Evolutionary conservation across 2,888 invertebrate species (phyloP).

Genomic region (Anoplius nigerrimus): DNA sequence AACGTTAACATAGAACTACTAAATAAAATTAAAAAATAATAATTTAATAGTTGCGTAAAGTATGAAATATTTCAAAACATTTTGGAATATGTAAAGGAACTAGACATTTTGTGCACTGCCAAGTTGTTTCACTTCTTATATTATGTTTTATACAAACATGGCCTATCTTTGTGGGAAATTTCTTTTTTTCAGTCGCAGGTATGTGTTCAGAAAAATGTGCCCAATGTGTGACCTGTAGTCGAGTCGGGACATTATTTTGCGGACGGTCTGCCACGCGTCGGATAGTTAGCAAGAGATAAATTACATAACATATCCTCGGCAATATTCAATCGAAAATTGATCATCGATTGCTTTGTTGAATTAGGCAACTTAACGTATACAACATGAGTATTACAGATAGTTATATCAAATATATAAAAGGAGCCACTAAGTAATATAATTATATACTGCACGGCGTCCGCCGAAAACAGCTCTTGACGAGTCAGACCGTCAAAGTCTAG

Average conservation of each 20-base stretch:
- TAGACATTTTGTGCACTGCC: conserved; percentile 4
- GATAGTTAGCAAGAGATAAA: conserved; percentile 22
- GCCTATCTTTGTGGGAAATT: conserved; percentile 16
- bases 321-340: conserved; percentile 32
- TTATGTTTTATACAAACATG: conserved; percentile 18
- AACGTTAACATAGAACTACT: too few species aligned
- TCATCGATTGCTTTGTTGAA: conserved; percentile 27
- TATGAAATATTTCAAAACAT: not conserved
- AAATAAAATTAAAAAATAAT: not conserved
- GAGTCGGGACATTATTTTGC: too few species aligned
- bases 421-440: too few species aligned
- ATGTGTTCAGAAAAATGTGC: conserved; percentile 35
- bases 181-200: conserved; percentile 29
- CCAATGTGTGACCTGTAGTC: not conserved
- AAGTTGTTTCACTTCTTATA: conserved; percentile 20
- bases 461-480: too few species aligned
- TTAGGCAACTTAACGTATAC: conserved; percentile 5
- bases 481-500: too few species aligned
- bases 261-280: conserved; percentile 23
- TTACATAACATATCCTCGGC: conserved; percentile 33
- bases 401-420: conserved; percentile 43
- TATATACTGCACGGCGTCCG: too few species aligned
- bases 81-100: conserved; percentile 25
- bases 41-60: not conserved
- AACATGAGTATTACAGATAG: conserved; percentile 34